A percentile compares a stretch with the other conserved stretches of the same genome.
Conservation (phyloP, 2,113 vertebrate genomes). For the Carassius gibelio region DNA sequence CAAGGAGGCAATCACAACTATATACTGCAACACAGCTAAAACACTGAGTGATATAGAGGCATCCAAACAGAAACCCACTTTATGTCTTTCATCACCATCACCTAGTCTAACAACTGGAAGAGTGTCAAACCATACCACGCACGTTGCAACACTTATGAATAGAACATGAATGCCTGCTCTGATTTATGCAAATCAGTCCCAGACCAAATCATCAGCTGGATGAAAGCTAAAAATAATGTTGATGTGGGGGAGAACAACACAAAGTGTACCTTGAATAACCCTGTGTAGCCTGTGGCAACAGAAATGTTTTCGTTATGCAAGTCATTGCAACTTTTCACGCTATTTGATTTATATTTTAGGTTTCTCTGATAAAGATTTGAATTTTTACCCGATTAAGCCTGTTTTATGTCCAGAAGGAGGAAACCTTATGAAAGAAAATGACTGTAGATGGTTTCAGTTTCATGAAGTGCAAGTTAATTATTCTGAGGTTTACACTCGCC, state of each 20-base stretch:
- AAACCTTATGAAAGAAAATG: background rate
- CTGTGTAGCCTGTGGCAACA: background rate
- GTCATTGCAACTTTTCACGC: background rate
- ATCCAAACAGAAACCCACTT: background rate
- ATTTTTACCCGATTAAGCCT: background rate
- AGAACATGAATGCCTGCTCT: slow-evolving; percentile 8
- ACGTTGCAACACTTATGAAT: background rate
- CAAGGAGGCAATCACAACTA: background rate
- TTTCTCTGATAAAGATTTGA: background rate
- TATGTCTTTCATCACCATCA: background rate
- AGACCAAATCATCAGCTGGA: slow-evolving; percentile 26
- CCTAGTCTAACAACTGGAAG: background rate
- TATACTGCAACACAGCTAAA: background rate
- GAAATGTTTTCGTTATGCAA: background rate
- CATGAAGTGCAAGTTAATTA: slow-evolving; percentile 42
- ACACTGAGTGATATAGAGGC: background rate
- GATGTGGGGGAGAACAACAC: slow-evolving; percentile 1
- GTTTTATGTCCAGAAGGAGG: background rate
- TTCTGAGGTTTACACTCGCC: slow-evolving; percentile 35
- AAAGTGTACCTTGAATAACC: slow-evolving; percentile 7
- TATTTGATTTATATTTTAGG: background rate
- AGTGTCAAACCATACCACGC: slow-evolving; percentile 12
- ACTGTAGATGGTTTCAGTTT: background rate
- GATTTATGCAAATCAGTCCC: slow-evolving; percentile 13
- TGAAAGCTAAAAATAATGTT: slow-evolving; percentile 2